Percentiles rank a stretch among this genome's conserved stretches.
Evolutionary conservation across 2,888 invertebrate genomes (phyloP).

Genomic region (Drosophila testacea): DNA sequence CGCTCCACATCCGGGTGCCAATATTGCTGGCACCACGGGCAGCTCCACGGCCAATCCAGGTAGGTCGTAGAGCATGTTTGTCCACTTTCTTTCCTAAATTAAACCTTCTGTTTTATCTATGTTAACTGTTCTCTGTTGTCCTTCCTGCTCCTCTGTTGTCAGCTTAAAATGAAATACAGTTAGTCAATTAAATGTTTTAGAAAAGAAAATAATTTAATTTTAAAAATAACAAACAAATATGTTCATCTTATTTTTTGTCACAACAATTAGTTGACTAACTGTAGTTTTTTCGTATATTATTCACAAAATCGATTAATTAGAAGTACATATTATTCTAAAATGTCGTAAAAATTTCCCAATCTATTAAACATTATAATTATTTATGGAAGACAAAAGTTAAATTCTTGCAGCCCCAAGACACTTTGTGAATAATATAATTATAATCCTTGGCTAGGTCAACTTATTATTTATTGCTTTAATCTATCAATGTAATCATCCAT

Average conservation of each 20-base stretch:
- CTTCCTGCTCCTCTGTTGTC: slow-evolving; percentile 25
- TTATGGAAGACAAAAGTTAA: no score
- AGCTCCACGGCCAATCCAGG: slow-evolving; percentile 78
- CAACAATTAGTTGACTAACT: no score
- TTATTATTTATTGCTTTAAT: slow-evolving; percentile 27
- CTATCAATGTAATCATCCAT: slow-evolving; percentile 17
- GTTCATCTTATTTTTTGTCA: no score
- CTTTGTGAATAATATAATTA: slow-evolving; percentile 43
- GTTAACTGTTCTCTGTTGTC: slow-evolving; percentile 34
- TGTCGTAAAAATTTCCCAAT: no score
- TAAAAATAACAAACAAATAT: no score
- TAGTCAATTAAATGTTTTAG: no score
- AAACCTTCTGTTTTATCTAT: slow-evolving; percentile 16
- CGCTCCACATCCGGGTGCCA: slow-evolving; percentile 69
- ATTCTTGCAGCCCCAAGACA: no score
- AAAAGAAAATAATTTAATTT: no score
- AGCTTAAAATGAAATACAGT: slow-evolving; percentile 22
- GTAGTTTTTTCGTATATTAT: slow-evolving; percentile 23
- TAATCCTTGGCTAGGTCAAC: slow-evolving; percentile 30
- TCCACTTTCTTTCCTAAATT: slow-evolving; percentile 14
- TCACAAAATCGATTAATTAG: slow-evolving; percentile 20
- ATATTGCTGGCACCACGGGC: slow-evolving; percentile 47
- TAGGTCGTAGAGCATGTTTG: slow-evolving; percentile 85
- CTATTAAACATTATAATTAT: no score
- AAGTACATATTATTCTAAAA: background rate